Evolutionary conservation across 2,113 vertebrate genomes (phyloP), one percentile per base, ranked within the genome.

Genomic region (Manacus vitellinus): DNA sequence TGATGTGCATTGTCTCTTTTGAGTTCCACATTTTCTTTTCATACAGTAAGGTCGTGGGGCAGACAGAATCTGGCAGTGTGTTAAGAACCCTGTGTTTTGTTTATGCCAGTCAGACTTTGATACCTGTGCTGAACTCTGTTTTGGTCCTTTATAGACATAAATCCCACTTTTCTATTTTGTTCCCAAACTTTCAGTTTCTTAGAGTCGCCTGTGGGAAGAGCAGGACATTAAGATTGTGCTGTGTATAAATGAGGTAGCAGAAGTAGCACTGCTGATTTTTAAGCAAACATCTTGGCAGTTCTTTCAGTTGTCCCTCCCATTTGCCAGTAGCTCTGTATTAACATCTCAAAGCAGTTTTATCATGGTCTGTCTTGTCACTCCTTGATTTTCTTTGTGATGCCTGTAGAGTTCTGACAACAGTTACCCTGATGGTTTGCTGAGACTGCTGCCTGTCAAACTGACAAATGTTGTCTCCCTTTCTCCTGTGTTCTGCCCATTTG

Each of bases 391-490:
- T 55, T 70, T 82, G 73, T 24, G 65, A 46, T 89, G 76, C 55
- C 43, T 58, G 41, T 52, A 1, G 7, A 54, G 21, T 84, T 86
- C 30, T 97, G 86, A 59, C 66, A 56, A 7, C 12, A 51, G 70
- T 22, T 52, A 61, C 20, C 46, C 67, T 37, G 44, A 44, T 49
- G 70, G 27, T 90, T 90, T 95, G 92, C 85, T 88, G 85, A 88
- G 75, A 12, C 82, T 59, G 51, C 88, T 88, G 59, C 85, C 83
- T 96, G 95, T 94, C 88, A 70, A 11, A 4, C 68, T 92, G 91
- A 95, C 5, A 13, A 59, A 94, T 88, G 82, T 49, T 27, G 31
- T 52, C 63, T 77, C 79, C 82, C 51, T 83, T 76, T 80, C 51
- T 55, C 55, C 39, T 67, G 23, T 71, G 63, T 67, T 81, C 83